Percentiles rank a stretch among this genome's conserved stretches.
Conservation (phyloP, 2,888 invertebrate species). For the Ennomos erosarius region DNA sequence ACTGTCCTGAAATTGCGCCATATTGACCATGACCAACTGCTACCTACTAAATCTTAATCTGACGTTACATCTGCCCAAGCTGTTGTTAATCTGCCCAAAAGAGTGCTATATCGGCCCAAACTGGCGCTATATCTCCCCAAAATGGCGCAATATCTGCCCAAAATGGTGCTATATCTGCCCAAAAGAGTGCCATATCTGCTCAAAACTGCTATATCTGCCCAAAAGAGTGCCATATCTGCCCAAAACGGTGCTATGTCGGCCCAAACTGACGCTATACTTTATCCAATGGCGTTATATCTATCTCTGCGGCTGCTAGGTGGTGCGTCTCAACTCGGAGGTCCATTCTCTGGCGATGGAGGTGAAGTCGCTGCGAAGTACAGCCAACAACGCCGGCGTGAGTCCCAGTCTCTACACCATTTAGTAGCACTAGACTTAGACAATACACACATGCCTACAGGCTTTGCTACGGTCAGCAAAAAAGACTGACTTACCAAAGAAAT, state of each 20-base stretch:
- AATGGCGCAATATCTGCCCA: background rate
- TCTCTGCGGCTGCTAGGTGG: slow-evolving; percentile 64
- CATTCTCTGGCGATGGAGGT: slow-evolving; percentile 89
- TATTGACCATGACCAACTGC: too few relatives aligned
- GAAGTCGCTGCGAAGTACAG: slow-evolving; percentile 66
- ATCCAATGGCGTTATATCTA: slow-evolving; percentile 8
- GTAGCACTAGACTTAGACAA: slow-evolving; percentile 28
- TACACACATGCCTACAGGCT: slow-evolving; percentile 11
- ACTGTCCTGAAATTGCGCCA: too few relatives aligned
- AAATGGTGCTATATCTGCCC: background rate
- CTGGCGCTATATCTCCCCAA: background rate
- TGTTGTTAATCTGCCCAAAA: background rate
- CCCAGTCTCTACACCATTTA: slow-evolving; percentile 79
- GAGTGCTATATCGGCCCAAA: background rate
- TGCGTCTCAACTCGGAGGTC: slow-evolving; percentile 89
- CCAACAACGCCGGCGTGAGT: slow-evolving; percentile 74
- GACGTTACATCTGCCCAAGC: background rate
- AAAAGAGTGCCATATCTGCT: background rate
- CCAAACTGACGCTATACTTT: background rate
- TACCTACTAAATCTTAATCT: too few relatives aligned
- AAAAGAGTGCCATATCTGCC: background rate
- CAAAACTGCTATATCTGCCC: background rate
- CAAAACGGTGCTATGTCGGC: background rate
- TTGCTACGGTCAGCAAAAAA: background rate
- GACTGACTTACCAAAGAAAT: too few relatives aligned